Base-by-base conservation (phyloP, 2,888 invertebrate species). In the Erebia ligea region DNA sequence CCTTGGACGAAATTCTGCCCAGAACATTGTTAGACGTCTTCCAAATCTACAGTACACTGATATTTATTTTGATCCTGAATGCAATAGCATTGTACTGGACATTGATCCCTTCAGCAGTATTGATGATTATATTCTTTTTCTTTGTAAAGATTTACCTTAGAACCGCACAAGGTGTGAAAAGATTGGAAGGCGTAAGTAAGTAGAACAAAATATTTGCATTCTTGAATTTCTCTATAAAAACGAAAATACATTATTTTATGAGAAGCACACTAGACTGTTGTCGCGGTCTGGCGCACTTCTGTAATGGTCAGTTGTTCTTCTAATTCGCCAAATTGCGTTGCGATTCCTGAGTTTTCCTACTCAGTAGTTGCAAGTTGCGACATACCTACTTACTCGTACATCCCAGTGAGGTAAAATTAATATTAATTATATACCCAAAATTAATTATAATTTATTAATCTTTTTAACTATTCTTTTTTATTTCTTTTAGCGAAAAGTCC, bases 1-100 rank as follows among this genome's bases (percentile, higher is more conserved):
- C 96, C 0, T 94, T 97, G 70, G 97, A 98, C 81, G 97, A 97
- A 81, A 89, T 96, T 63, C 84, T 97, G 58, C 97, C 97, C 0
- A 95, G 96, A 78, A 95, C 95, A 0, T 85, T 96, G 21, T 83
- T 97, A 42, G 96, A 96, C 80, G 95, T 96, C 1, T 87, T 94
- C 3, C 95, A 95, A 84, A 94, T 94, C 58, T 92, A 91, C 74
- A 84, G 90, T 70, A 88, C 87, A 1, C 78, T 95, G 80, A 15
- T 90, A 0, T 95, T 95, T 8, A 94, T 96, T 2, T 83, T 97
- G 15, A 80, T 94, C 0, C 93, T 97, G 1, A 95, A 96, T 3
- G 95, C 95, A 0, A 83, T 94, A 13, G 94, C 96, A 73, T 94
- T 95, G 1, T 90, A 94, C 71, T 95, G 90, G 90, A 93, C 95